Base-by-base conservation (phyloP, 2,888 invertebrate species). In the Scaptomyza parva region DNA sequence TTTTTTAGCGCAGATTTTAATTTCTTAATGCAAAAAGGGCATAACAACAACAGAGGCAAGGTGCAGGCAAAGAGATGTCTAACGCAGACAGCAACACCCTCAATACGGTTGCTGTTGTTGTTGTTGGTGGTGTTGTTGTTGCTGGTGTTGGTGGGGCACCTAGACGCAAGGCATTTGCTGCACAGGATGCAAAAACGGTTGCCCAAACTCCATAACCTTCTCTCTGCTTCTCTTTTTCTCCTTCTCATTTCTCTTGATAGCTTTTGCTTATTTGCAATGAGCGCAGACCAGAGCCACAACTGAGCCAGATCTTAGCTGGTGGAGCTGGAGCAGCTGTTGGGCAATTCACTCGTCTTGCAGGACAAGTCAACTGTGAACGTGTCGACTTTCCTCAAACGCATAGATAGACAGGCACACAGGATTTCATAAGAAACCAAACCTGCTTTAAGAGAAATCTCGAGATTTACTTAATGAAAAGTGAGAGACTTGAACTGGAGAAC, bases 1-100 rank as follows among this genome's bases (percentile, higher is more conserved):
- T 26, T 26, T 28, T 28, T 28, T 69, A 67, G 72, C 76, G 69
- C 83, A 79, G 66, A 87, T 82, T 87, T 82, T 82, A 82, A 82
- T 82, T 82, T 87, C 82, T 87, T 82, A 87, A 82, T 82, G 82
- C 73, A 85, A 70, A 87, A 85, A 82, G 83, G 86, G 83, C 79
- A 87, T 47, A 54, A 66, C 47, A 71, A 71, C 51, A 54, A 59
- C 37, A 48, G 51, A 4, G 26, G 33, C 12, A 35, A 7, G 2
- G 22, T 22, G 22, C 5, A 5, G 22, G 3, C 11, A 30, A 12
- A 43, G 18, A n/a, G 28, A 8, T 35, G 35, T 11, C 22, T 24
- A 45, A 9, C n/a, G 18, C 1, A 45, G 30, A 33, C 30, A n/a
- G 18, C 30, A 47, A 30, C 30, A 47, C 9, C 35, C 20, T 18